Evolutionary conservation across 2,797 vertebrate genomes (phyloP), one percentile per base, ranked within the genome.

Genomic region (Delichon dasypus): DNA sequence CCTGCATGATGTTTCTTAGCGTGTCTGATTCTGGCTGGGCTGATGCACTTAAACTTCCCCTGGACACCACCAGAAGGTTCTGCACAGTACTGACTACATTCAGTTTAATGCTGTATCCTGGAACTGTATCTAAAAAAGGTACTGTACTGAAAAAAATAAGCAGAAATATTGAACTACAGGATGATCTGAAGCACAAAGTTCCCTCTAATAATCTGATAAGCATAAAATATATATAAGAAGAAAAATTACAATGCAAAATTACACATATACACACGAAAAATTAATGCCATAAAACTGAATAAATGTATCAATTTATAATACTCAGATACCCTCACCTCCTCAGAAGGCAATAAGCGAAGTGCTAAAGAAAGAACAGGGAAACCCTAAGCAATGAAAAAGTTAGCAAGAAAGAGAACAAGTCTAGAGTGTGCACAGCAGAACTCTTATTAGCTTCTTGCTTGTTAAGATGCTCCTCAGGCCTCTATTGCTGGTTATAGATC

Each of bases 211-310:
- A 11, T 70, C 16, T 77, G 16, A 42, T 75, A 89, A 85, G 36
- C 16, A 44, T 27, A 54, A 47, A 53, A 32, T 38, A 42, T 7
- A 19, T 7, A 16, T n/a, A 67, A 34, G 29, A 60, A 76, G 8
- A 58, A 77, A 78, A 72, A 40, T 9, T 10, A 34, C 26, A 72
- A 10, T 55, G 36, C 14, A 79, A 22, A 22, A 65, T 58, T 82
- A 61, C 17, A 27, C 9, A 38, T 7, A 40, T 4, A 40, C 11
- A 15, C 18, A 40, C 0, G 0, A 17, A n/a, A 47, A 15, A 54
- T 29, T 76, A 79, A 58, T 11, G 19, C 10, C 16, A 74, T n/a
- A 21, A 62, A 79, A 44, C 3, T n/a, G 40, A 79, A 62, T 40
- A 80, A 26, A 83, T 55, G 13, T 45, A 53, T 34, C 22, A 8